A percentile compares a stretch with the other conserved stretches of the same genome.
Conservation (phyloP, 2,113 vertebrate species). For the Xenus cinereus region DNA sequence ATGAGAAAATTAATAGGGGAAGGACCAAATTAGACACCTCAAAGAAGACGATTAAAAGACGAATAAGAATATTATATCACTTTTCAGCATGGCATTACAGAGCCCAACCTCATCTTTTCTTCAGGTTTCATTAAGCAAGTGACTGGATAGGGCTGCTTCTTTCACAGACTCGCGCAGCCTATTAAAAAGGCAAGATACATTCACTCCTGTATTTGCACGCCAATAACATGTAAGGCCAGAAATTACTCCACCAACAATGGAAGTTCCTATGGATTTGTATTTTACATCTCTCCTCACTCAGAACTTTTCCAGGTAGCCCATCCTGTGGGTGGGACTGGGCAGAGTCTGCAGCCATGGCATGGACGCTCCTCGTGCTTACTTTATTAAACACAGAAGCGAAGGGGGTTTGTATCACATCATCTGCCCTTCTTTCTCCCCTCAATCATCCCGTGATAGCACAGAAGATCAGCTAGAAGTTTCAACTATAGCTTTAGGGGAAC, state of each 20-base stretch:
- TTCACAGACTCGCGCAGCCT: not conserved
- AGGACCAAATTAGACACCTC: constrained; percentile 3
- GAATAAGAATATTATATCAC: not conserved
- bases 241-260: not conserved
- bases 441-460: not conserved
- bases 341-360: not conserved
- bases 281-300: not conserved
- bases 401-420: not conserved
- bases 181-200: not conserved
- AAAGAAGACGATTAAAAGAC: constrained; percentile 5
- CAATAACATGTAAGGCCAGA: not conserved
- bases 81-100: not conserved
- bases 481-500: not conserved
- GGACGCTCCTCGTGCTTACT: not conserved
- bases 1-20: constrained; percentile 21
- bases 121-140: not conserved
- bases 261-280: not conserved
- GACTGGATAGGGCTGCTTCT: not conserved
- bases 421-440: not conserved
- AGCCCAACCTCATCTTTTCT: not conserved
- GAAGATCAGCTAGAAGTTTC: not conserved
- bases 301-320: not conserved
- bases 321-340: not conserved
- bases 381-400: not conserved
- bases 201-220: not conserved